Evolutionary conservation across 2,113 vertebrate genomes (phyloP).

Genomic region (Poecile atricapillus): DNA sequence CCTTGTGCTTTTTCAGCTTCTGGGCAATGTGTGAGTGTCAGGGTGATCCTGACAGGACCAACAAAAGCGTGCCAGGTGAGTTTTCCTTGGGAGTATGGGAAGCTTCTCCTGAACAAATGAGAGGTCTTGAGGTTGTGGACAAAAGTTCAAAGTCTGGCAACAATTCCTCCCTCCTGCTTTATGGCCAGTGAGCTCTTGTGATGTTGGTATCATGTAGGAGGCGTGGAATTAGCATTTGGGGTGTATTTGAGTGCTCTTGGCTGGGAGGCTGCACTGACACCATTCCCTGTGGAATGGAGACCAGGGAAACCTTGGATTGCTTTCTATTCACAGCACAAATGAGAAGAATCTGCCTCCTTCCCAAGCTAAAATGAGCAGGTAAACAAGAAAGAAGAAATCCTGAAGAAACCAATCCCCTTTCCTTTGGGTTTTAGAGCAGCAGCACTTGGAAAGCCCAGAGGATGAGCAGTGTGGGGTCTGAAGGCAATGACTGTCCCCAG

Average conservation of each 20-base stretch:
- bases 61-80: background rate
- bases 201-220: background rate
- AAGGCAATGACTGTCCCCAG: background rate
- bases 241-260: background rate
- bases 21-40: background rate
- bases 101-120: background rate
- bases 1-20: background rate
- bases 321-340: background rate
- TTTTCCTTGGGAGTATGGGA: background rate
- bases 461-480: background rate
- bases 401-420: background rate
- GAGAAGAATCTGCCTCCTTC: background rate
- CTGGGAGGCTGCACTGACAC: background rate
- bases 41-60: background rate
- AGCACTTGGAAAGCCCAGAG: background rate
- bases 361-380: background rate
- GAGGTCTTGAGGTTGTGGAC: background rate
- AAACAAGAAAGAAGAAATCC: background rate
- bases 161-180: background rate
- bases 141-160: background rate
- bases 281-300: background rate
- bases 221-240: background rate
- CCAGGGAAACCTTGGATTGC: background rate
- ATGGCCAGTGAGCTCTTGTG: background rate
- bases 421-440: background rate